Conservation (phyloP, 2,113 vertebrate species). For the Dasyornis broadbenti region DNA sequence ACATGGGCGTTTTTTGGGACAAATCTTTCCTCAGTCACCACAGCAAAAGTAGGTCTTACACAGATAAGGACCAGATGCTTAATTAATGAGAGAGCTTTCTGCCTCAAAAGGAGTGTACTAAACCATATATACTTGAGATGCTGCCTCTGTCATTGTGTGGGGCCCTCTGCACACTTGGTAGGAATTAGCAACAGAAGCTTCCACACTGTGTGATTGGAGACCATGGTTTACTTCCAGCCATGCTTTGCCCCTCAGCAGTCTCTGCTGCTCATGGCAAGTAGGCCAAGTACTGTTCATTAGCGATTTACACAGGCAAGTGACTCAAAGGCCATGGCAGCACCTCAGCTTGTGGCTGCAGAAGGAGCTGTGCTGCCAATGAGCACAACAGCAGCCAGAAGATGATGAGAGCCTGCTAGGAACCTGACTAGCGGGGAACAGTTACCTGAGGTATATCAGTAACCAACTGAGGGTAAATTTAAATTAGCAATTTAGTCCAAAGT, state of each 20-base stretch:
- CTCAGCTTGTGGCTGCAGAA: neutral
- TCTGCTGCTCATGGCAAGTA: accelerated
- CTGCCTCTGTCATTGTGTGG: neutral
- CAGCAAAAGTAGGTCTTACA: neutral
- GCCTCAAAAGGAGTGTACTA: neutral
- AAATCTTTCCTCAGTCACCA: neutral
- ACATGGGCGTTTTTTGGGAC: neutral
- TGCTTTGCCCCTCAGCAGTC: neutral
- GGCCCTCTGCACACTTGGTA: neutral
- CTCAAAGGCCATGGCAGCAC: neutral
- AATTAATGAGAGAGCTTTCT: neutral
- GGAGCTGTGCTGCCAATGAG: accelerated
- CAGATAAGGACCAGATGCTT: neutral
- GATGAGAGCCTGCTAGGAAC: neutral
- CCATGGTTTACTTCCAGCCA: neutral
- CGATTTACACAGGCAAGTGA: accelerated
- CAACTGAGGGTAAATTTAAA: neutral
- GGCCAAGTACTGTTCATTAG: neutral
- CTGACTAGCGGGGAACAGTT: neutral
- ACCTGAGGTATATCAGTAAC: neutral
- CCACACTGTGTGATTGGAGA: neutral
- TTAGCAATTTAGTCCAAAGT: neutral
- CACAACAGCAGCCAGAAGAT: neutral
- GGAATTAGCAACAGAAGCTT: neutral
- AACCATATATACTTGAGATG: neutral